Conservation (phyloP, 2,888 invertebrate species). For the Salpingus planirostris region DNA sequence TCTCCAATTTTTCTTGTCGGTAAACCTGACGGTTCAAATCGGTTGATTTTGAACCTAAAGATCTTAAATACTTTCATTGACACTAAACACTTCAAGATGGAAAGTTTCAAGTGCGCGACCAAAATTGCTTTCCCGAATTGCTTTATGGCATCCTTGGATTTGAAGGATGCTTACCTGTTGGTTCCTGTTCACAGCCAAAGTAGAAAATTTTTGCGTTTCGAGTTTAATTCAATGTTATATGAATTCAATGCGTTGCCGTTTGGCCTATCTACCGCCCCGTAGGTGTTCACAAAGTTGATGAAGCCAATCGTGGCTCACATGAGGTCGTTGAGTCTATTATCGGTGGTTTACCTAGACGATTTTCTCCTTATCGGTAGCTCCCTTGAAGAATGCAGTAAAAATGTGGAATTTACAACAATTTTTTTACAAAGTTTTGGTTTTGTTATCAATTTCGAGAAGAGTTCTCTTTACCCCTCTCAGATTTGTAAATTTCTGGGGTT, state of each 20-base stretch:
- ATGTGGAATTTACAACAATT: not conserved
- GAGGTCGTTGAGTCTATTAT: not conserved
- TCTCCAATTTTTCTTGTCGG: too few species aligned
- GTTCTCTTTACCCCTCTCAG: not conserved
- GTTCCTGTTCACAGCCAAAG: not conserved
- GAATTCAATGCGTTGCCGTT: not conserved
- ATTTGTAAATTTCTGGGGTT: constrained; percentile 4
- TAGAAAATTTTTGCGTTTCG: not conserved
- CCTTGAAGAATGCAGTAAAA: not conserved
- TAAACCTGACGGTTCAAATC: too few species aligned
- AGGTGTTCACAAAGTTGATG: constrained; percentile 7
- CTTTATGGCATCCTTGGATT: not conserved
- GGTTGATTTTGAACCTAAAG: not conserved
- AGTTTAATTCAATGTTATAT: not conserved
- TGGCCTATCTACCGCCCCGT: constrained; percentile 1
- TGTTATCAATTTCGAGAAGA: constrained; percentile 4
- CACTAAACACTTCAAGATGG: not conserved
- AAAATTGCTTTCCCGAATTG: not conserved
- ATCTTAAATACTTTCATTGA: not conserved
- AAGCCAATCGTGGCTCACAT: not conserved
- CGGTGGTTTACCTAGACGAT: not conserved
- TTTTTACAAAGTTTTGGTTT: constrained; percentile 2
- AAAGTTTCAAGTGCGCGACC: not conserved
- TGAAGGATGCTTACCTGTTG: not conserved
- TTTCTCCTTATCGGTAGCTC: not conserved